Conservation (phyloP, 2,888 invertebrate genomes). For the Augiades crinisus region DNA sequence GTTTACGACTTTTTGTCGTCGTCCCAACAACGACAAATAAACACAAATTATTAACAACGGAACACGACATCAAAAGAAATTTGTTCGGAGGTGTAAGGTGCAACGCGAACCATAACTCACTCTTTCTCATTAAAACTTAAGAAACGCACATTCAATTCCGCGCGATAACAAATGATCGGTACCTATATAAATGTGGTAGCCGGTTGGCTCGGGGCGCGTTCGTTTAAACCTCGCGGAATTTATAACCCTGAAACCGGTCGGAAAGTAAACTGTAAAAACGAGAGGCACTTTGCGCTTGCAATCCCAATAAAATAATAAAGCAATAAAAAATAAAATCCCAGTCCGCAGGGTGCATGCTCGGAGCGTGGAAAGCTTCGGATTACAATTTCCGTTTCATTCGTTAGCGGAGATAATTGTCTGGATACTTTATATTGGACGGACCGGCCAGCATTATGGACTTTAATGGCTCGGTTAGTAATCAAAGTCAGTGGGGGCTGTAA, state of each 20-base stretch:
- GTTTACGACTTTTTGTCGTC: conserved; percentile 54
- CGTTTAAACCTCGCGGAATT: conserved; percentile 60
- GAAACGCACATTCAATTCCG: conserved; percentile 44
- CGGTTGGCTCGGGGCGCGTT: conserved; percentile 54
- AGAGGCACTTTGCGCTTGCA: conserved; percentile 63
- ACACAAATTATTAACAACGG: conserved; percentile 20
- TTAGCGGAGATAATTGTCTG: conserved; percentile 51
- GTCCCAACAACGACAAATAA: conserved; percentile 18
- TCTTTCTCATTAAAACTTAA: conserved; percentile 41
- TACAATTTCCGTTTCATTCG: conserved; percentile 47
- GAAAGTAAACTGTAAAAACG: conserved; percentile 69
- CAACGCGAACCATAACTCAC: conserved; percentile 29
- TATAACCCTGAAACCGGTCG: conserved; percentile 58
- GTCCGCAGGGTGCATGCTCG: conserved; percentile 51
- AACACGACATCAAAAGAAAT: conserved; percentile 47
- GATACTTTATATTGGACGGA: conserved; percentile 49
- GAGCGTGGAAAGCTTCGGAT: conserved; percentile 50
- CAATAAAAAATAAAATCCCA: conserved; percentile 60
- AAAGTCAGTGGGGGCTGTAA: conserved; percentile 49
- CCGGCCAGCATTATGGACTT: conserved; percentile 48
- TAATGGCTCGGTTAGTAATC: conserved; percentile 47
- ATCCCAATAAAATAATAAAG: conserved; percentile 69
- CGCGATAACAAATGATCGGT: conserved; percentile 61
- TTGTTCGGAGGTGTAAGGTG: conserved; percentile 19
- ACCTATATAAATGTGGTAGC: conserved; percentile 61